Evolutionary conservation across 1,140 invertebrate genomes (phyloP), one percentile per base, ranked within the genome.

Genomic region (Solenopsis fugax): DNA sequence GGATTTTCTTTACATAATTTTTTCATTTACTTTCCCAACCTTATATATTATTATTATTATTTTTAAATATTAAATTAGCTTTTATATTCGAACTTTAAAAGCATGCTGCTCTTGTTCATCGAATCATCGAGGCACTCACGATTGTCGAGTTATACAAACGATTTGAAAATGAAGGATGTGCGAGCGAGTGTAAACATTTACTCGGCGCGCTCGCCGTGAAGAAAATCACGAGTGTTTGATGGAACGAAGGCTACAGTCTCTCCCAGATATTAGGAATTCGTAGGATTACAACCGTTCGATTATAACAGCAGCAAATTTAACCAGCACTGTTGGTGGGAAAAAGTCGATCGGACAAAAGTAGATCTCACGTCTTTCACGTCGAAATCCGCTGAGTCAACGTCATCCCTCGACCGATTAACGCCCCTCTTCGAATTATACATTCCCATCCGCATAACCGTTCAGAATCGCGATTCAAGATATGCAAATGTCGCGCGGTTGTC

Each of bases 401-500:
- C 16, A n/a, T 6, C 13, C 48, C 16, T 34, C 41, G 37, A 41
- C 41, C 12, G 48, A 72, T 45, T n/a, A 58, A 52, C 18, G 37
- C 18, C 34, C 62, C 45, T 29, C 34, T 6, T 18, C 45, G 29
- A 45, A 29, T 54, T 73, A 16, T 45, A 72, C 41, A 72, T 73
- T 82, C 24, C n/a, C 12, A 60, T 60, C 16, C 52, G 67, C 24
- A 58, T 72, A 48, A 72, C 45, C 67, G 24, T 82, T 50, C 24
- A 13, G 7, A 67, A 21, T 45, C n/a, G 52, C 16, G 67, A 82
- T 82, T 82, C 67, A 60, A 82, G 78, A 82, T 73, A 82, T 82
- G 78, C 52, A 82, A 82, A 82, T 82, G n/a, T 58, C 67, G 16
- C 62, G 34, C 64, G 4, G 16, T 45, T 41, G 78, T 82, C 78